Conservation (phyloP, 30 jellyfish, hydroid and myxozoan genomes). For the Nemopilema nomurai region DNA sequence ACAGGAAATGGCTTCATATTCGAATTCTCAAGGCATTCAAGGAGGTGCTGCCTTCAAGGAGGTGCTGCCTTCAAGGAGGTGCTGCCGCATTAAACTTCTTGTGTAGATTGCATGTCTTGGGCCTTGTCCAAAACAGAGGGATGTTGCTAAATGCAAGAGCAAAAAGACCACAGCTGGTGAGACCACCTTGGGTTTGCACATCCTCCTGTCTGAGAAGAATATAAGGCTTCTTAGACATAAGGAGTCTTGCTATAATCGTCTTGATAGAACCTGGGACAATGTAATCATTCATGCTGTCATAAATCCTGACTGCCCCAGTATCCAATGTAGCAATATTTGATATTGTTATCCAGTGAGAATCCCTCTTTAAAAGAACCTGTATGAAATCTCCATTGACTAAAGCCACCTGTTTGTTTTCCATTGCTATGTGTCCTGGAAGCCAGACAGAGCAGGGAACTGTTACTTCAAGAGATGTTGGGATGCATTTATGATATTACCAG, state of each 20-base stretch:
- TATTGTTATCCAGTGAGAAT: slow-evolving; percentile 7
- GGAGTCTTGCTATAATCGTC: slow-evolving; percentile 6
- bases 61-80: slow-evolving; percentile 12
- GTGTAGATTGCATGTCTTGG: slow-evolving; percentile 1
- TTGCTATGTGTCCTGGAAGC: slow-evolving; percentile 6
- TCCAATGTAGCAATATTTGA: slow-evolving; percentile 15
- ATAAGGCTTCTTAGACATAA: slow-evolving; percentile 3
- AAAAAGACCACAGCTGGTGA: slow-evolving; percentile 25
- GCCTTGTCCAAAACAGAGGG: slow-evolving; percentile 2
- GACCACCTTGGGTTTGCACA: slow-evolving; percentile 20
- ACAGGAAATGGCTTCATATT: slow-evolving; percentile 13
- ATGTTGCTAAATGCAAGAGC: slow-evolving; percentile 3
- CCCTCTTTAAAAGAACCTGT: slow-evolving; percentile 5
- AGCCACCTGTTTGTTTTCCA: slow-evolving; percentile 4
- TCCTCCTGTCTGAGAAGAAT: slow-evolving; percentile 20
- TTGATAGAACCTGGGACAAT: slow-evolving; percentile 8
- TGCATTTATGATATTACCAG: slow-evolving; percentile 16
- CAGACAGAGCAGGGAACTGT: slow-evolving; percentile 24
- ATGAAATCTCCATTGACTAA: slow-evolving; percentile 3
- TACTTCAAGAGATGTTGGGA: slow-evolving; percentile 21
- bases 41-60: slow-evolving; percentile 5
- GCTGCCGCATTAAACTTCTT: slow-evolving; percentile 7
- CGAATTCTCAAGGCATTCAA: slow-evolving; percentile 16
- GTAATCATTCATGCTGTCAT: slow-evolving; percentile 22
- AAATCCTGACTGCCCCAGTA: slow-evolving; percentile 20